Base-by-base conservation (phyloP, 2,888 invertebrate species). In the Cerastis leucographa region DNA sequence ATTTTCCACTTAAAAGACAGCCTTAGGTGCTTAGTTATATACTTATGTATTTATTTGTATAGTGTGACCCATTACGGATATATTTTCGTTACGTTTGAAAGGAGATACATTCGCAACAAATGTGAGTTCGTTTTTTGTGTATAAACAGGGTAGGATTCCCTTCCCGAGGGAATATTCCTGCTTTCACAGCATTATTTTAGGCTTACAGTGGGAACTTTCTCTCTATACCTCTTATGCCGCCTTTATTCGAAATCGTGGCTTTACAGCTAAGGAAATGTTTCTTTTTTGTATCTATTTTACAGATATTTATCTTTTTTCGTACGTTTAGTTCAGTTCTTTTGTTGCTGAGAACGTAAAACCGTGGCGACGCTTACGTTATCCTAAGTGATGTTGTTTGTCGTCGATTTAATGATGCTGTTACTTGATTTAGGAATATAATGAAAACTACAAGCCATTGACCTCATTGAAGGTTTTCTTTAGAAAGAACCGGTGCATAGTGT, bases 121-220 rank as follows among this genome's bases (percentile, higher is more conserved):
- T 86, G 86, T 82, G 83, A 83, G 83, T 85, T 87, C 79, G 74
- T 85, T 86, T 86, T 86, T 90, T 88, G 80, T 87, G 80, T 86
- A 89, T 89, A 90, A 89, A 89, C 85, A 85, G 86, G 88, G 89
- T 85, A 73, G 83, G 76, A 85, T 88, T 83, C 78, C 76, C 76
- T 71, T 76, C 88, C 85, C 89, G 19, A 42, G 87, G 87, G 90
- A 85, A 78, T 88, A 51, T 81, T 78, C 68, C 72, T 85, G 85
- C 85, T 87, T 88, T 87, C 83, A 81, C 80, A 85, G 90, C 85
- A 87, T 90, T 90, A 89, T 90, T 88, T 90, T 87, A 84, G 87
- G 84, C 86, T 87, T 83, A 85, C 73, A 76, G 73, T 71, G 80
- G 75, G 71, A 89, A 81, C 76, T 83, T 85, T 81, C 82, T 80